Evolutionary conservation across 2,113 vertebrate genomes (phyloP).

Genomic region (Orientallactaga bullata): DNA sequence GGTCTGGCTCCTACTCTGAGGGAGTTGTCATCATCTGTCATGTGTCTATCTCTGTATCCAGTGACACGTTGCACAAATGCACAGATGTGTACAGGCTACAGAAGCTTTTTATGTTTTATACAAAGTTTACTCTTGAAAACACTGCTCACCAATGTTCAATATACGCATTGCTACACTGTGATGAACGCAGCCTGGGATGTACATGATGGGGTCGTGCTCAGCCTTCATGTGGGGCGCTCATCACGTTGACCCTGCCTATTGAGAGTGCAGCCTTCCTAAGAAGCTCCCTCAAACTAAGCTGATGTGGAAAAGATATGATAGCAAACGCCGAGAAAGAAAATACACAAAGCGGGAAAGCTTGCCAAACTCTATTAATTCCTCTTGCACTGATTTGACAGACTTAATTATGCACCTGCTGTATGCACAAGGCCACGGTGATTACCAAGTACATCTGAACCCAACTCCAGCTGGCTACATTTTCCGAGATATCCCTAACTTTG

Average conservation of each 20-base stretch:
- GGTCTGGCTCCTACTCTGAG: slow-evolving; percentile 50
- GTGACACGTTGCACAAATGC: slow-evolving; percentile 39
- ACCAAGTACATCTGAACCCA: not conserved
- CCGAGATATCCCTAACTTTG: not conserved
- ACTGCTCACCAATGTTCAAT: not conserved
- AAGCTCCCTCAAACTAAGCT: not conserved
- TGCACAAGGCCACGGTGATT: not conserved
- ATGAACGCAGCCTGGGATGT: not conserved
- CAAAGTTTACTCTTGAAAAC: not conserved
- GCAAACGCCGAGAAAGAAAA: not conserved
- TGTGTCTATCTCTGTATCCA: slow-evolving; percentile 25
- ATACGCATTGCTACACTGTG: not conserved
- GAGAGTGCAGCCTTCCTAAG: not conserved
- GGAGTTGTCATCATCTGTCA: slow-evolving; percentile 24
- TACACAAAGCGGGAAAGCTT: not conserved
- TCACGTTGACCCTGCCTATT: not conserved
- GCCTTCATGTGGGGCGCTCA: not conserved
- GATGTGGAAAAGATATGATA: not conserved
- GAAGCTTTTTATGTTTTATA: not conserved
- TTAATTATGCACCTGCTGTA: not conserved
- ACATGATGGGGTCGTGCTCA: not conserved
- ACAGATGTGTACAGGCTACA: not conserved
- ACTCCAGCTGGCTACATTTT: not conserved
- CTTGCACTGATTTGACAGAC: not conserved
- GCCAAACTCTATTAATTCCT: not conserved